Conservation (phyloP, 2,797 vertebrate species). For the Prunella strophiata region DNA sequence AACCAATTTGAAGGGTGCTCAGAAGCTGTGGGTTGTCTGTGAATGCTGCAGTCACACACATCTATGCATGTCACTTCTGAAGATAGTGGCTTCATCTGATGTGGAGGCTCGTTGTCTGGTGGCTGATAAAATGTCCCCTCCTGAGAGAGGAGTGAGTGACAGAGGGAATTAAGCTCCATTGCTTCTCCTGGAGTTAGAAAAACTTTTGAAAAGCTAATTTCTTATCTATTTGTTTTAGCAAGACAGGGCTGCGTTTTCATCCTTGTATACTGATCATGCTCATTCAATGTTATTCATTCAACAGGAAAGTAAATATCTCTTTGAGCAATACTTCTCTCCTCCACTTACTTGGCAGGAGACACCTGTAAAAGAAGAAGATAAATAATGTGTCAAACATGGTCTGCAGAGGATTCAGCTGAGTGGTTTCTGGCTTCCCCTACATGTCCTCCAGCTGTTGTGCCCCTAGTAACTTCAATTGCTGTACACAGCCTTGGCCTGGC, state of each 20-base stretch:
- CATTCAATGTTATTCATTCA: constrained; percentile 71
- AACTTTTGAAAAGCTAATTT: constrained; percentile 58
- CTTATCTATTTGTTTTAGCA: constrained; percentile 35
- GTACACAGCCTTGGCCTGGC: constrained; percentile 2
- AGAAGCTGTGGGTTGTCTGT: not conserved
- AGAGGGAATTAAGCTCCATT: constrained; percentile 29
- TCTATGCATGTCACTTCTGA: not conserved
- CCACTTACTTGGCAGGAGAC: constrained; percentile 63
- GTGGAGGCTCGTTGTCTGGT: not conserved
- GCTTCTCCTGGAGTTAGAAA: constrained; percentile 31
- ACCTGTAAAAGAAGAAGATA: constrained; percentile 68
- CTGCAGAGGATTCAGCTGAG: constrained; percentile 69
- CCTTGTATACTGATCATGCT: constrained; percentile 58
- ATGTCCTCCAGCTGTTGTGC: constrained; percentile 69
- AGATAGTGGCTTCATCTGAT: not conserved
- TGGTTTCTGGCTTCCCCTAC: constrained; percentile 59
- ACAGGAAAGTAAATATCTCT: constrained; percentile 65
- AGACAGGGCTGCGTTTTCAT: constrained; percentile 33
- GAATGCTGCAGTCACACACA: not conserved
- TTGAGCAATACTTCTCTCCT: constrained; percentile 46
- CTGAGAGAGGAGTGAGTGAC: not conserved
- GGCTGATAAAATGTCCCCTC: not conserved
- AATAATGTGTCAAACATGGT: constrained; percentile 72
- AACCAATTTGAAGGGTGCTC: not conserved
- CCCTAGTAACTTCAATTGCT: constrained; percentile 47